Evolutionary conservation across 2,113 vertebrate genomes (phyloP), one percentile per base, ranked within the genome.

Genomic region (Leptodactylus fuscus): DNA sequence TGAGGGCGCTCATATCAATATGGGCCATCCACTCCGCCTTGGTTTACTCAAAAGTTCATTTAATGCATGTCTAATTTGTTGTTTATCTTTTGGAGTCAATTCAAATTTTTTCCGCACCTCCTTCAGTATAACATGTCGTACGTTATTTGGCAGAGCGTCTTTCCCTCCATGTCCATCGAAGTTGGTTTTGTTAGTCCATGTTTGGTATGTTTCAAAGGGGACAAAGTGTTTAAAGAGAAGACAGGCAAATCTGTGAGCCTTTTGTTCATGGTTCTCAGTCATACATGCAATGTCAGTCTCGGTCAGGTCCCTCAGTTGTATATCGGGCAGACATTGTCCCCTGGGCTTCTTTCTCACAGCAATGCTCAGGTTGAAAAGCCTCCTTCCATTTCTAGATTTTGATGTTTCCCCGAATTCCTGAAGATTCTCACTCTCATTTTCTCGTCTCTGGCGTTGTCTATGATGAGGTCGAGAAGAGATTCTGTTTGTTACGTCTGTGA

Each of bases 191-290:
- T 71, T 38, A 10, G 5, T 1, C 69, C 36, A 71, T 10, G 11
- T 53, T 77, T 34, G 5, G 13, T 77, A 77, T 4, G 2, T 77
- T 0, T 9, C 0, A 53, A 34, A 53, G 18, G 24, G 27, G 7
- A 77, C 74, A 53, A 77, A 77, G 48, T 77, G 74, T 34, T 32
- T 13, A 9, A 77, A 77, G 16, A 77, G 13, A 20, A 53, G 29
- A 18, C 9, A 5, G 16, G 48, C 74, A 32, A 51, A 77, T 32
- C 4, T 77, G 2, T 34, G 13, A 9, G 5, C 12, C 48, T 77
- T 51, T 15, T 10, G 7, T 10, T 51, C 49, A 49, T 53, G 29
- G 46, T 32, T 27, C 49, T 53, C 20, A 16, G 1, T 3, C 29
- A 77, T 51, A 34, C 32, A 1, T 29, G 34, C 3, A 36, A 32